Percentiles rank a stretch among this genome's conserved stretches.
Evolutionary conservation across 2,113 vertebrate genomes (phyloP).

Genomic region (Todiramphus chloris): DNA sequence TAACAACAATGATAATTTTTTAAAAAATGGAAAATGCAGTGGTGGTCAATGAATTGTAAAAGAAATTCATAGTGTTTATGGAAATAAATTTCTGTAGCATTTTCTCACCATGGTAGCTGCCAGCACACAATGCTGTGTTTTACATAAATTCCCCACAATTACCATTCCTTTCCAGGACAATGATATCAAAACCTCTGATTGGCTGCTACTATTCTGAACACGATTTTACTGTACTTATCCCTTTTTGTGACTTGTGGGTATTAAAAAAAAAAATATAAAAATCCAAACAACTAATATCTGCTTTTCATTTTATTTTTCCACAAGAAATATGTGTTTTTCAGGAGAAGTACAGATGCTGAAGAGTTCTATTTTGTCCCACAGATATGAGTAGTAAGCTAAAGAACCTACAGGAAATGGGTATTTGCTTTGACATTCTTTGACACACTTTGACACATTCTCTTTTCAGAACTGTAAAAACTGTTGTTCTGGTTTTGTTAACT

Average conservation of each 20-base stretch:
- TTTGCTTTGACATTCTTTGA: not conserved
- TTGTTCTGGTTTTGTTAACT: not conserved
- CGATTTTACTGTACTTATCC: not conserved
- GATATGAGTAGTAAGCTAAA: not conserved
- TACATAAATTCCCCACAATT: not conserved
- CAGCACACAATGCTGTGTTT: not conserved
- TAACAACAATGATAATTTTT: not conserved
- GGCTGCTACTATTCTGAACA: not conserved
- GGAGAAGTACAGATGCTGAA: not conserved
- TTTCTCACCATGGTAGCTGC: not conserved
- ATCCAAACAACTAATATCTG: fast-evolving
- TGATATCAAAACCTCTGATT: not conserved
- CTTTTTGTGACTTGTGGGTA: not conserved
- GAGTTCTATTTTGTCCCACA: not conserved
- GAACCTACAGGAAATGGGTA: not conserved
- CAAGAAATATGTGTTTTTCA: not conserved
- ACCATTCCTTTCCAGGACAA: not conserved
- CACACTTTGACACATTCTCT: not conserved
- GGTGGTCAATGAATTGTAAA: not conserved
- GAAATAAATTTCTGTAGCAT: not conserved
- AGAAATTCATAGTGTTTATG: not conserved
- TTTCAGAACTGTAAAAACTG: not conserved
- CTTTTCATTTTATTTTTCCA: not conserved
- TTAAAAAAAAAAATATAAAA: not conserved
- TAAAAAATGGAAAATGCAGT: not conserved